phyloP scores from a whole-genome alignment of 2,113 vertebrate species.

The rat (Rattus norvegicus) region GRCr8 NC_086022.1:177936001-177936500 shows the following conservation, averaged over 20 bases:
- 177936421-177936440: no score
- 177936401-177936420: not conserved
- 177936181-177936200: not conserved
- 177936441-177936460: no score
- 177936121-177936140: slow-evolving; percentile 35
- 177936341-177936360: no score
- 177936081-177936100: slow-evolving; percentile 9
- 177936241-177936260: not conserved
- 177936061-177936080: slow-evolving; percentile 61
- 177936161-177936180: slow-evolving; percentile 4
- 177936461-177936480: not conserved
- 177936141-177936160: slow-evolving; percentile 43
- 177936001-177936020: slow-evolving; percentile 66
- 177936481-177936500: not conserved
- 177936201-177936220: not conserved
- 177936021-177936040: slow-evolving; percentile 51
- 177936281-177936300: no score
- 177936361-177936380: not conserved
- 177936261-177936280: not conserved
- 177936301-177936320: no score
- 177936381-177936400: not conserved
- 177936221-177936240: not conserved
- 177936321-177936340: not conserved
- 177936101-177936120: slow-evolving; percentile 24
- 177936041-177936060: slow-evolving; percentile 32